Conservation (phyloP, 2,888 invertebrate species). For the Idaea dimidiata region DNA sequence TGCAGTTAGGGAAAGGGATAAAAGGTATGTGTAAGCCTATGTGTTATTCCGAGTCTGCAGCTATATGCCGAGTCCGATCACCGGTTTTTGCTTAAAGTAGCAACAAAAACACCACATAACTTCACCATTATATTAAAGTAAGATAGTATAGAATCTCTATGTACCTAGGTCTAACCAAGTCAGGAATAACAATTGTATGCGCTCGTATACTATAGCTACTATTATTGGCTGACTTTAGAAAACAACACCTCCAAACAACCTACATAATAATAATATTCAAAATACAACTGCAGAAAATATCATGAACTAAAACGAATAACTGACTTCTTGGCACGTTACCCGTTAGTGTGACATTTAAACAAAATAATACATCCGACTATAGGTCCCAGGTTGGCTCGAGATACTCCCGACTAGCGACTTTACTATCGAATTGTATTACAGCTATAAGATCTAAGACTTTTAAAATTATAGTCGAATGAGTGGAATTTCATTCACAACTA, state of each 20-base stretch:
- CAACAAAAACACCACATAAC: too few relatives aligned
- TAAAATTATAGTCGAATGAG: neutral
- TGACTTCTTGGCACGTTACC: constrained; percentile 4
- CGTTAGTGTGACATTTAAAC: constrained; percentile 9
- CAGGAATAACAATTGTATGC: too few relatives aligned
- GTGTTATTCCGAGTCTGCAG: too few relatives aligned
- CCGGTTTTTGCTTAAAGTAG: too few relatives aligned
- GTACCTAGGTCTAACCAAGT: too few relatives aligned
- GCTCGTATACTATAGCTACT: neutral
- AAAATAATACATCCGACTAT: constrained; percentile 13
- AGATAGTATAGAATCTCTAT: too few relatives aligned
- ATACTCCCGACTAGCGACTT: neutral
- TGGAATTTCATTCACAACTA: neutral
- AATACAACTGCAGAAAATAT: neutral
- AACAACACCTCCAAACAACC: neutral
- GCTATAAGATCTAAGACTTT: constrained; percentile 1
- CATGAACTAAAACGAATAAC: neutral
- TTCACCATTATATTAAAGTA: too few relatives aligned
- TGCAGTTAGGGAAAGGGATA: too few relatives aligned
- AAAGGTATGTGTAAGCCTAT: too few relatives aligned
- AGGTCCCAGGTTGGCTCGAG: constrained; percentile 8
- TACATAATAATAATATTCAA: neutral
- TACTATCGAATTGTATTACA: constrained; percentile 4
- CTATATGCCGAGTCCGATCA: too few relatives aligned
- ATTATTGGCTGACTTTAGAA: neutral